A percentile compares a stretch with the other conserved stretches of the same genome.
Conservation (phyloP, 2,797 vertebrate species). For the Anabas testudineus region DNA sequence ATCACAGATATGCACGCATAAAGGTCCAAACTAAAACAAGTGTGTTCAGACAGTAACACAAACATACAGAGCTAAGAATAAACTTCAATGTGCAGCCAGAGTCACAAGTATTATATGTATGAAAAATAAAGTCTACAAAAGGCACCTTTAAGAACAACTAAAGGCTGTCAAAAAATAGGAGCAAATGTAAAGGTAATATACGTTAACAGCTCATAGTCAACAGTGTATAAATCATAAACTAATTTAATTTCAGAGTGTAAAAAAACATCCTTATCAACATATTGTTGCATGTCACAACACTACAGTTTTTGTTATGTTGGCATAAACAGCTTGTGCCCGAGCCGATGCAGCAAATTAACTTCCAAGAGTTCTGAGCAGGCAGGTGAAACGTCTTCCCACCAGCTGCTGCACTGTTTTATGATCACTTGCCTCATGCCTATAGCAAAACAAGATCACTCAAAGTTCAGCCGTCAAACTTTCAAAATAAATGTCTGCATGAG, state of each 20-base stretch:
- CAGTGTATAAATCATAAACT: slow-evolving; percentile 13
- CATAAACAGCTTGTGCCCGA: slow-evolving; percentile 43
- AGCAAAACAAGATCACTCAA: slow-evolving; percentile 81
- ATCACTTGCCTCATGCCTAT: slow-evolving; percentile 71
- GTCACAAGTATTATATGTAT: not conserved
- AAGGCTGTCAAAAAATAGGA: slow-evolving; percentile 8
- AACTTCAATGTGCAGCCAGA: not conserved
- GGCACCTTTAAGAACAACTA: not conserved
- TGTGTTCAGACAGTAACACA: slow-evolving; percentile 22
- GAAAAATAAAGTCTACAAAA: slow-evolving; percentile 1
- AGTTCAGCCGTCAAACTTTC: slow-evolving; percentile 83
- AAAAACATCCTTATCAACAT: slow-evolving; percentile 22
- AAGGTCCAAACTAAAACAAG: slow-evolving; percentile 25
- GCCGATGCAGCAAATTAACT: slow-evolving; percentile 63
- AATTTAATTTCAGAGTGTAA: slow-evolving; percentile 1
- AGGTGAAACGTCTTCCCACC: slow-evolving; percentile 75
- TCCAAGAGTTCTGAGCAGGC: slow-evolving; percentile 58
- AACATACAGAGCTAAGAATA: slow-evolving; percentile 21
- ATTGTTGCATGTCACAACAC: slow-evolving; percentile 24
- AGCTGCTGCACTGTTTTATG: slow-evolving; percentile 74
- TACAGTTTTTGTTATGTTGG: slow-evolving; percentile 36
- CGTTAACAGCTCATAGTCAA: slow-evolving; percentile 19
- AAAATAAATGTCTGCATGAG: slow-evolving; percentile 81
- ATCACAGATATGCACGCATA: slow-evolving; percentile 45
- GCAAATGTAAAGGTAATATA: slow-evolving; percentile 16